Evolutionary conservation across 1,140 invertebrate genomes (phyloP).

Genomic region (Anastrepha ludens): DNA sequence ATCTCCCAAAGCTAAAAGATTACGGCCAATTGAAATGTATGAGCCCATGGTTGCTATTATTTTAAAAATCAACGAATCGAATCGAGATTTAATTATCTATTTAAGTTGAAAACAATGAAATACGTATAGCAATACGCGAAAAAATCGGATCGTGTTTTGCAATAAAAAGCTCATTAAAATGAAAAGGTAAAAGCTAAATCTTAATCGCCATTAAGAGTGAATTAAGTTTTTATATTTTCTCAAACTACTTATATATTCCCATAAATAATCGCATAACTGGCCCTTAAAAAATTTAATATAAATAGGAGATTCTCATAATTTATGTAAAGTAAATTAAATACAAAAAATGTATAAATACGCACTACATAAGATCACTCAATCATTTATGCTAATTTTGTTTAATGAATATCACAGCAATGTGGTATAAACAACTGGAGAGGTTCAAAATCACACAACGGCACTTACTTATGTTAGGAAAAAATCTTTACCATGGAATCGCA

Average conservation of each 20-base stretch:
- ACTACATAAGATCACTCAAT: no score
- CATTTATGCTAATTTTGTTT: neutral
- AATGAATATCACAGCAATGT: no score
- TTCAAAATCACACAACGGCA: neutral
- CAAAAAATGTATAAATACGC: no score
- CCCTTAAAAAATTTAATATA: no score
- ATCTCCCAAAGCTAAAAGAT: neutral
- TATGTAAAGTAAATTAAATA: no score
- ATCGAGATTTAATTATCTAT: neutral
- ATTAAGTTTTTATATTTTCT: no score
- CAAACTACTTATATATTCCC: no score
- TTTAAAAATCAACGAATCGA: slow-evolving; percentile 25
- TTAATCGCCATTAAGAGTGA: neutral
- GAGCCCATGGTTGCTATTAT: neutral
- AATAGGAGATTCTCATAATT: no score
- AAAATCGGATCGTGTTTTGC: neutral
- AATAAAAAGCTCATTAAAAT: slow-evolving; percentile 26
- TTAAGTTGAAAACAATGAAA: neutral
- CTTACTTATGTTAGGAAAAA: neutral
- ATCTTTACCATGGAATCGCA: neutral
- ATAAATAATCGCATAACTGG: no score
- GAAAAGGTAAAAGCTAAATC: slow-evolving; percentile 25
- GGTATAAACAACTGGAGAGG: neutral
- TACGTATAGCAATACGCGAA: neutral
- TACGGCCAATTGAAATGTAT: neutral